phyloP scores from a whole-genome alignment of 2,113 vertebrate genomes.

The Pseudopipra pipra region DNA sequence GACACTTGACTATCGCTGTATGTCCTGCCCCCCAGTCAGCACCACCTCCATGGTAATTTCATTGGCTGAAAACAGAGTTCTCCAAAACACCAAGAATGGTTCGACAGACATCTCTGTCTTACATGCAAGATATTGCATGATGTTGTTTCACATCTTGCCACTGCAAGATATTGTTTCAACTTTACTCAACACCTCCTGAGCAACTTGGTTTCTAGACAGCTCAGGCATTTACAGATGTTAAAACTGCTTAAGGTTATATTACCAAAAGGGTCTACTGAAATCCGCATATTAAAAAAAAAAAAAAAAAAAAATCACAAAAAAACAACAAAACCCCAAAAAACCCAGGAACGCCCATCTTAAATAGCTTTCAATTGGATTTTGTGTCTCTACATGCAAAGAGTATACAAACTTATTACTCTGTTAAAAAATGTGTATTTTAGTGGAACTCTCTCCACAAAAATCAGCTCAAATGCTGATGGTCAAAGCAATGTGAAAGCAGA shows the following conservation, averaged over 20 bases:
- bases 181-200: background rate
- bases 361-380: background rate
- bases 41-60: background rate
- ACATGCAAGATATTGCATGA: too few relatives aligned
- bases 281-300: background rate
- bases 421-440: background rate
- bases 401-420: background rate
- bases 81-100: too few relatives aligned
- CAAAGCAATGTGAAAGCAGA: background rate
- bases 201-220: background rate
- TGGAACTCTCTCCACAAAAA: background rate
- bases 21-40: background rate
- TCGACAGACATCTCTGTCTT: too few relatives aligned
- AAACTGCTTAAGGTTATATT: background rate
- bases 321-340: too few relatives aligned
- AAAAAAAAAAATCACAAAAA: too few relatives aligned
- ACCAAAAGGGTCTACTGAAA: background rate
- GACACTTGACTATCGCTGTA: background rate
- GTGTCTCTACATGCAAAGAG: background rate
- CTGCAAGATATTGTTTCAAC: background rate
- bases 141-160: background rate
- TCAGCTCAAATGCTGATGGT: constrained; percentile 12
- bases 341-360: background rate
- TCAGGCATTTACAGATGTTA: background rate
- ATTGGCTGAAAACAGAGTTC: background rate